phyloP scores from a whole-genome alignment of 2,797 vertebrate genomes.

The Crenuchus spilurus region DNA sequence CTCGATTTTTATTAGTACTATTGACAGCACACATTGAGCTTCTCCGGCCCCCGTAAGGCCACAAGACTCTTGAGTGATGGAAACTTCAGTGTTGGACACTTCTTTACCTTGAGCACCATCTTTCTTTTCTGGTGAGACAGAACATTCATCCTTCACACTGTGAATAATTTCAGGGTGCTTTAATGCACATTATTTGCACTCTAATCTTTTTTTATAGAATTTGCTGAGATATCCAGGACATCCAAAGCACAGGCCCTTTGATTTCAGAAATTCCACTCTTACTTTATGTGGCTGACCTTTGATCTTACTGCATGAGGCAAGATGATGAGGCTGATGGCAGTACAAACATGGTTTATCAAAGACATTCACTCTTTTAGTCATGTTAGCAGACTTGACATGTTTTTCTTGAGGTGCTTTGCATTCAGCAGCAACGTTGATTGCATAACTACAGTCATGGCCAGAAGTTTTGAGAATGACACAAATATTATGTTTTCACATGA shows the following conservation, averaged over 20 bases:
- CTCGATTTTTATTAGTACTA: background rate
- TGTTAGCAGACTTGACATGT: background rate
- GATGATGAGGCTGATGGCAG: conserved; percentile 15
- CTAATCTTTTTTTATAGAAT: background rate
- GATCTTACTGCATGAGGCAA: background rate
- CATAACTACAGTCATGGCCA: too few relatives aligned
- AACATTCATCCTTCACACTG: background rate
- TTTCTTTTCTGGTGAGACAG: background rate
- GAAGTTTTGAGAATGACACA: too few relatives aligned
- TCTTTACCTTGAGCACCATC: background rate
- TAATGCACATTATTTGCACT: too few relatives aligned
- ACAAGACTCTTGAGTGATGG: conserved; percentile 7
- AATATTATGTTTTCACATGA: too few relatives aligned
- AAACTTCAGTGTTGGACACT: background rate
- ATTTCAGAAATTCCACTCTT: background rate
- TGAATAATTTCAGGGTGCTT: background rate
- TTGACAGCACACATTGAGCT: conserved; percentile 9
- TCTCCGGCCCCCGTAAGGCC: background rate
- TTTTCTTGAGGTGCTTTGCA: too few relatives aligned
- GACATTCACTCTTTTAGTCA: background rate
- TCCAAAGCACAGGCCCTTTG: background rate
- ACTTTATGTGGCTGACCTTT: background rate
- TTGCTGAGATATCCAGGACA: conserved; percentile 21
- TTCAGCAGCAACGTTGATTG: too few relatives aligned
- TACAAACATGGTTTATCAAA: conserved; percentile 13